Base-by-base conservation (phyloP, 2,797 vertebrate species). In the Hylomyscus alleni region DNA sequence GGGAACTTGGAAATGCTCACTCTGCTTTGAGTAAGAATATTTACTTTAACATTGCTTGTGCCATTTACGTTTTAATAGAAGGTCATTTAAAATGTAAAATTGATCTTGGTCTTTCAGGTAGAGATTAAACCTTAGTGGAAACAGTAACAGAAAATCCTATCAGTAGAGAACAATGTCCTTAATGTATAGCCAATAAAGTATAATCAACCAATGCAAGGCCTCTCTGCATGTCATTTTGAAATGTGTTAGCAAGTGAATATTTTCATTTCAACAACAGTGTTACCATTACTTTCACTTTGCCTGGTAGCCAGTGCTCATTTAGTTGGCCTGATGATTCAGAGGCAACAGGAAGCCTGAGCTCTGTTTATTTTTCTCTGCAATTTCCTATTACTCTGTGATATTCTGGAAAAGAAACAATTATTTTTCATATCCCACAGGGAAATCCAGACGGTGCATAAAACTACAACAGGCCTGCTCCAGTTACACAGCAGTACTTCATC, bases 341-440 rank as follows among this genome's bases (percentile, higher is more conserved):
- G 50, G 44, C 62, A 91, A 10, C 89, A 40, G 62, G 90, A 93
- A 89, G 44, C 34, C 75, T 75, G 26, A 44, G 1, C 52, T 89
- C 82, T 95, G 67, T 94, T 96, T 96, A 86, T 95, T 96, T 93
- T 95, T 97, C 54, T 95, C 65, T 95, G 54, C 9, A 94, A 95
- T 95, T 96, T 97, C 75, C 60, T 91, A 93, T 88, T 86, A 89
- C 54, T 95, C 60, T 88, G 44, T 92, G 80, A 77, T 82, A 26
- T 1, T 96, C 65, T 94, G 44, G 58, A 95, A 97, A 85, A 54
- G 91, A 95, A 97, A 91, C 47, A 87, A 91, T 96, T 97, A 92
- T 96, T 97, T 96, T 96, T 91, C 94, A 82, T 77, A 12, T 97
- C 76, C 91, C 86, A 94, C 34, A 90, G 86, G 58, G 40, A 96